Conservation (phyloP, 2,888 invertebrate genomes). For the Agonopterix subpropinquella region DNA sequence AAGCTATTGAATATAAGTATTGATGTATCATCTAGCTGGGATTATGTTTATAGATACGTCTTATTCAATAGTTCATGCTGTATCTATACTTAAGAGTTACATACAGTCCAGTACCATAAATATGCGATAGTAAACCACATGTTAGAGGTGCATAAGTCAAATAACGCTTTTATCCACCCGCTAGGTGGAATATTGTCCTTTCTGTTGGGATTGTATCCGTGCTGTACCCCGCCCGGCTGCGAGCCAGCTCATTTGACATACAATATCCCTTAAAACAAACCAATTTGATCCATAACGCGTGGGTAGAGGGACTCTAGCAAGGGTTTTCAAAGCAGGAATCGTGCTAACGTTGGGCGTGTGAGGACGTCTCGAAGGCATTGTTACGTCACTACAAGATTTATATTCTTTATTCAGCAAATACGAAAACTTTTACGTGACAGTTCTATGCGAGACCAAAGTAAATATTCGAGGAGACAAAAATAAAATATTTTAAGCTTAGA, state of each 20-base stretch:
- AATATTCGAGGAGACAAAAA: background rate
- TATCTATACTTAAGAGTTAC: too few relatives aligned
- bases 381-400: conserved; percentile 33
- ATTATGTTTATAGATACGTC: too few relatives aligned
- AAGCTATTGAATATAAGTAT: too few relatives aligned
- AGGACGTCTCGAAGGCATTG: conserved; percentile 26
- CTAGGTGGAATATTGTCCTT: conserved; percentile 11
- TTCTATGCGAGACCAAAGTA: conserved; percentile 5
- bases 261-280: background rate
- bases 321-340: too few relatives aligned
- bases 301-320: too few relatives aligned
- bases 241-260: conserved; percentile 8
- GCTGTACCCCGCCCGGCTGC: conserved; percentile 10
- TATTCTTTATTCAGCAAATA: conserved; percentile 11
- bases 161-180: conserved; percentile 2
- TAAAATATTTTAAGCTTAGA: too few relatives aligned
- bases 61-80: too few relatives aligned
- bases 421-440: conserved; percentile 9
- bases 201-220: conserved; percentile 20
- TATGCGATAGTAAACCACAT: background rate
- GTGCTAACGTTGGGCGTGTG: conserved; percentile 12
- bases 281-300: too few relatives aligned
- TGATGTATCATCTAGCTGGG: too few relatives aligned
- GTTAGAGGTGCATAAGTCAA: conserved; percentile 1
- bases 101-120: too few relatives aligned